Evolutionary conservation across 2,888 invertebrate genomes (phyloP).

Genomic region (Crossocerus cetratus): DNA sequence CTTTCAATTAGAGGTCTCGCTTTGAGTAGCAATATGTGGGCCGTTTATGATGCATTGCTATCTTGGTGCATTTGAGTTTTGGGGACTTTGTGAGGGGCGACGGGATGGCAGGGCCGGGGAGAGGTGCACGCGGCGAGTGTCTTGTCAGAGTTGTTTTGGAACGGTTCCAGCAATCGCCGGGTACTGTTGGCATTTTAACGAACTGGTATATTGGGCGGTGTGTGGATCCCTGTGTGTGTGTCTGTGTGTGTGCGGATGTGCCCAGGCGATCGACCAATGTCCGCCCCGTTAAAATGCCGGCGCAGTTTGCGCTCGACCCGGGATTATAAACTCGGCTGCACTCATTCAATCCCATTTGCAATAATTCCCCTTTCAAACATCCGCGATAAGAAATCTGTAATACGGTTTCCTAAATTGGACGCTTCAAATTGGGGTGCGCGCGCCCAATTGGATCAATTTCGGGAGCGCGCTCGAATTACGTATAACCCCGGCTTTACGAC

Average conservation of each 20-base stretch:
- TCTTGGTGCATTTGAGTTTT: background rate
- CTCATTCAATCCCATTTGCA: conserved; percentile 24
- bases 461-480: conserved; percentile 41
- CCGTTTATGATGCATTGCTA: background rate
- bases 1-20: background rate
- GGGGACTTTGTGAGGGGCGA: conserved; percentile 2
- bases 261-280: conserved; percentile 2
- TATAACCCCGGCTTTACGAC: conserved; percentile 42
- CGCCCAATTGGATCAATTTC: conserved; percentile 43
- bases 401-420: conserved; percentile 35
- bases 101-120: no score
- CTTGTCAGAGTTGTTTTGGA: conserved; percentile 18
- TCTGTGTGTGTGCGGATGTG: background rate
- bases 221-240: background rate
- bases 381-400: conserved; percentile 42
- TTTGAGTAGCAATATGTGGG: background rate
- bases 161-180: conserved; percentile 11
- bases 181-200: conserved; percentile 18
- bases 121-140: background rate
- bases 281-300: conserved; percentile 11
- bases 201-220: conserved; percentile 9
- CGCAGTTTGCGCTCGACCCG: background rate
- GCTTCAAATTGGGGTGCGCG: conserved; percentile 31
- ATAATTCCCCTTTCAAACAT: conserved; percentile 36
- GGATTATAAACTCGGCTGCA: conserved; percentile 27